Conservation (phyloP, 2,113 vertebrate genomes). For the Ascaphus truei region DNA sequence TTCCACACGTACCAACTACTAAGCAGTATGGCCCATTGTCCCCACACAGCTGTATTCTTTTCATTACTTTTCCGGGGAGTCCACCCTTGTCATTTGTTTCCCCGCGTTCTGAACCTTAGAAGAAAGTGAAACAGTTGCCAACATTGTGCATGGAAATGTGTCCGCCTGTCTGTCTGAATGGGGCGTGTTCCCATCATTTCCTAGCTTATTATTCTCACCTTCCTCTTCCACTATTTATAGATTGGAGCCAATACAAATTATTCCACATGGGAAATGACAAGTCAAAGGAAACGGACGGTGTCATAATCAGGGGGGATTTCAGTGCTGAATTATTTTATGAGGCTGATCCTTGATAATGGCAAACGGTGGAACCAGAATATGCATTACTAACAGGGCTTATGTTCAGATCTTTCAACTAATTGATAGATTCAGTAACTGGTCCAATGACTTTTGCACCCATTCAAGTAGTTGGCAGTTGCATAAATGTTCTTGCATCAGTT, state of each 20-base stretch:
- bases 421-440: too few species aligned
- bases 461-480: too few species aligned
- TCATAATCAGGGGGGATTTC: too few species aligned
- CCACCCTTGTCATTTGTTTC: background rate
- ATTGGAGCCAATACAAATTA: slow-evolving; percentile 46
- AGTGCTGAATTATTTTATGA: too few species aligned
- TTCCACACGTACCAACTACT: background rate
- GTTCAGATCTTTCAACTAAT: too few species aligned
- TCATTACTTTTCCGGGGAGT: background rate
- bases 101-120: background rate
- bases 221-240: slow-evolving; percentile 74
- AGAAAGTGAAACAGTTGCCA: background rate
- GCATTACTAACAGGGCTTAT: too few species aligned
- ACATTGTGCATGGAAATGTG: background rate
- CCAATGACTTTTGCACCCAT: too few species aligned
- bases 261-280: slow-evolving; percentile 34
- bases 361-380: too few species aligned
- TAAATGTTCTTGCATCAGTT: too few species aligned
- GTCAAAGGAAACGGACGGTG: too few species aligned
- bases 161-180: background rate
- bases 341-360: too few species aligned
- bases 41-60: background rate
- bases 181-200: slow-evolving; percentile 59
- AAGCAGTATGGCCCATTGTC: background rate
- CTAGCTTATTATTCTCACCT: slow-evolving; percentile 63